Evolutionary conservation across 2,113 vertebrate species (phyloP), one percentile per base, ranked within the genome.

Genomic region (Oryzias woworae): DNA sequence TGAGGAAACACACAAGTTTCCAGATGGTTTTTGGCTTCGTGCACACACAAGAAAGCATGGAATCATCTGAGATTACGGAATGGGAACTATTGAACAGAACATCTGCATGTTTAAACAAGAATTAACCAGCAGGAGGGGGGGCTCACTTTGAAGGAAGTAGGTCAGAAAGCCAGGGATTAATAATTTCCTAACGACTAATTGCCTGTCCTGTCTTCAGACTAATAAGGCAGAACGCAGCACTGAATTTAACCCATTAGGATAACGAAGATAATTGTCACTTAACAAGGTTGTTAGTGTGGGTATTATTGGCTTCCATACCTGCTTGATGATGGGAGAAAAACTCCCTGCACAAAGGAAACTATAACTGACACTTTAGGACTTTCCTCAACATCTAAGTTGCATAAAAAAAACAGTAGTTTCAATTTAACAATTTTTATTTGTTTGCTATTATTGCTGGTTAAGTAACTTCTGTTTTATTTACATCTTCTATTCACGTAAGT

Each of bases 151-250:
- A 42, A 47, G 53, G 62, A 83, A 82, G 62, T 79, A 53, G 79
- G 82, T 87, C 77, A 87, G 83, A 74, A 79, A 67, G 62, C 66
- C 78, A 73, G 53, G 55, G 78, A 87, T 81, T 79, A 74, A 88
- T 88, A 79, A 83, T 80, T 81, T 81, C 78, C 60, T 66, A 61
- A 65, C 64, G 72, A 73, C 77, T 86, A 82, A 87, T 77, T 51
- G 65, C 64, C 67, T 81, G 70, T 65, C 64, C 65, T 81, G 70
- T 79, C 58, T 76, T 43, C 31, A 16, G 72, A 53, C 73, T 83
- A 89, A 87, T 69, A 85, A 87, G 80, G 78, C 71, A 67, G 79
- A 84, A 80, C 61, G 50, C 77, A 67, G 70, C 65, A 47, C 58
- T 22, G 70, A 69, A 68, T 76, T 79, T 81, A 89, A 81, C 75